Conservation (phyloP, 2,113 vertebrate species). For the Xiphophorus couchianus region DNA sequence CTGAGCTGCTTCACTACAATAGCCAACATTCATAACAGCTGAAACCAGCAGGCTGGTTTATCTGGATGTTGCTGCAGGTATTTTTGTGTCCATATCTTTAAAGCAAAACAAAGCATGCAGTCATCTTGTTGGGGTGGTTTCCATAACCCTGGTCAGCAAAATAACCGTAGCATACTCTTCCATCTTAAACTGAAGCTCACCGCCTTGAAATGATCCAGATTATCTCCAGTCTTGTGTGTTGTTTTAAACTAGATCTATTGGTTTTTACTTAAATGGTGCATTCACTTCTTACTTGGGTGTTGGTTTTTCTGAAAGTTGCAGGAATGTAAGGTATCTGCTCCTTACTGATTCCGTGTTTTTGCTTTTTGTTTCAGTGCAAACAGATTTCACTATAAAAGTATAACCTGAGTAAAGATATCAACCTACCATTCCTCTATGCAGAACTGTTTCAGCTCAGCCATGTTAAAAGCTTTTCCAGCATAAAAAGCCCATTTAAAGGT, state of each 20-base stretch:
- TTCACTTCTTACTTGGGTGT: too few relatives aligned
- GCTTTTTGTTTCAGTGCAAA: too few relatives aligned
- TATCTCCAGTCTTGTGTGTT: background rate
- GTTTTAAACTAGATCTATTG: background rate
- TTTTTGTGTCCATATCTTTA: conserved; percentile 13
- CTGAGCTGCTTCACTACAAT: conserved; percentile 45
- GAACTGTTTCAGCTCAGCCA: too few relatives aligned
- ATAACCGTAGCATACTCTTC: conserved; percentile 4
- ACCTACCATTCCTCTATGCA: too few relatives aligned
- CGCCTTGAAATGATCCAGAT: conserved; percentile 28
- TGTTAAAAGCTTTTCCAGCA: too few relatives aligned
- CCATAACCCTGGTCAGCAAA: conserved; percentile 12
- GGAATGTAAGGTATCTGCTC: too few relatives aligned
- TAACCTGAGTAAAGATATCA: too few relatives aligned
- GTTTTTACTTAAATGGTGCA: background rate
- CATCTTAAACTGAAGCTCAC: conserved; percentile 37
- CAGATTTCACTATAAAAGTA: too few relatives aligned
- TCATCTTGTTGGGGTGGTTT: conserved; percentile 11
- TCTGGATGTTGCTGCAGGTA: conserved; percentile 61
- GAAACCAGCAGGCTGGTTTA: conserved; percentile 41
- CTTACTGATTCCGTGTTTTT: too few relatives aligned
- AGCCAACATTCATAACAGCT: conserved; percentile 26
- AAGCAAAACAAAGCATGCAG: conserved; percentile 20
- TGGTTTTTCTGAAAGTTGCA: too few relatives aligned
- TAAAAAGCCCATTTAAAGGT: too few relatives aligned